A percentile compares a stretch with the other conserved stretches of the same genome.
Evolutionary conservation across 2,888 invertebrate genomes (phyloP).

Genomic region (Orchesellides sinensis): DNA sequence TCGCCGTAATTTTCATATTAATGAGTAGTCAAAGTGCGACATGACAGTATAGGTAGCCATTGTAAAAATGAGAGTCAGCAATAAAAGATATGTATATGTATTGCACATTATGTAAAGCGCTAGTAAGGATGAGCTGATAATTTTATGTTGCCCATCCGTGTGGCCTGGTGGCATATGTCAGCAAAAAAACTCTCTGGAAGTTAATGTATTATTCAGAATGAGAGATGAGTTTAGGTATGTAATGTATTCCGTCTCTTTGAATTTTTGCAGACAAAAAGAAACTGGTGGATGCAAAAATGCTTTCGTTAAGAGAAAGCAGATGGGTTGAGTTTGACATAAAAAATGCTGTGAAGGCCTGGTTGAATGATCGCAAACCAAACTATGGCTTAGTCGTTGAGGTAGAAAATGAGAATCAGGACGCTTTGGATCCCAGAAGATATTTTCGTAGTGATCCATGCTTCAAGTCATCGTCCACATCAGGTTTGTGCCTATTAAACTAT

Average conservation of each 20-base stretch:
- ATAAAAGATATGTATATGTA: too few relatives aligned
- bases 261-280: slow-evolving; percentile 77
- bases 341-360: slow-evolving; percentile 78
- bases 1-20: too few relatives aligned
- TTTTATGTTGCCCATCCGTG: too few relatives aligned
- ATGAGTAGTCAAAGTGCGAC: too few relatives aligned
- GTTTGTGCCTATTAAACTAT: slow-evolving; percentile 14
- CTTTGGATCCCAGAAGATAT: slow-evolving; percentile 68
- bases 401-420: slow-evolving; percentile 79
- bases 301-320: slow-evolving; percentile 76
- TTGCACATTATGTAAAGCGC: too few relatives aligned
- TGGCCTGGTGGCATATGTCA: background rate
- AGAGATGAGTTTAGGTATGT: too few relatives aligned
- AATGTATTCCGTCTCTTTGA: too few relatives aligned
- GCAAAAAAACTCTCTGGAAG: slow-evolving; percentile 6
- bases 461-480: slow-evolving; percentile 42
- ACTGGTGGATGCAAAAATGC: slow-evolving; percentile 79
- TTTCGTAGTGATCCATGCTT: slow-evolving; percentile 58
- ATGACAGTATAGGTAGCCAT: too few relatives aligned
- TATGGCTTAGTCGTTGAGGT: slow-evolving; percentile 80
- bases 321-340: slow-evolving; percentile 79
- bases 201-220: background rate
- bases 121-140: too few relatives aligned
- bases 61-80: too few relatives aligned
- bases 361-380: slow-evolving; percentile 76